phyloP scores from a whole-genome alignment of 2,113 vertebrate genomes.

The Rhinoderma darwinii region DNA sequence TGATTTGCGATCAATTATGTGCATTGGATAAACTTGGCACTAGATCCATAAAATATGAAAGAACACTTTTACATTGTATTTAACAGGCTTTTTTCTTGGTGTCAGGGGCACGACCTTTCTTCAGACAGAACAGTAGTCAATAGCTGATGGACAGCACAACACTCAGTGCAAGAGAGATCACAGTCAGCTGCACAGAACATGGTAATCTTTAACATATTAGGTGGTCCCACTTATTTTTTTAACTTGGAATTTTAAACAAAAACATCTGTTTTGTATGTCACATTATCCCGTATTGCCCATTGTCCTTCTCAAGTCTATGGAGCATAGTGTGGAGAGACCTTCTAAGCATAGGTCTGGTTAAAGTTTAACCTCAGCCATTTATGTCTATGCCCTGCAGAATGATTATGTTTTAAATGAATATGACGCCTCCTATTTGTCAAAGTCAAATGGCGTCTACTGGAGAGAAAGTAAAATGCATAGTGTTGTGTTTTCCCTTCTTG shows the following conservation, averaged over 20 bases:
- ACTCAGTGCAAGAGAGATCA: slow-evolving; percentile 31
- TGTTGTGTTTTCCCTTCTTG: neutral
- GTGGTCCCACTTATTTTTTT: slow-evolving; percentile 4
- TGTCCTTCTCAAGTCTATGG: neutral
- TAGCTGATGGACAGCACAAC: slow-evolving; percentile 42
- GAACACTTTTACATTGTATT: neutral
- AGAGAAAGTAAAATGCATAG: neutral
- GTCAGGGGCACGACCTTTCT: slow-evolving; percentile 52
- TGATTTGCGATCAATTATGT: neutral
- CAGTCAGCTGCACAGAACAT: neutral
- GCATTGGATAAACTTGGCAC: too few relatives aligned
- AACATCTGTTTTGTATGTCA: slow-evolving; percentile 15
- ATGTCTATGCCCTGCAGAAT: neutral
- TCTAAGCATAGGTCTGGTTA: neutral
- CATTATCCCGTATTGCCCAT: neutral
- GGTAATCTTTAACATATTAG: neutral
- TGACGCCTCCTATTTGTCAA: slow-evolving; percentile 7
- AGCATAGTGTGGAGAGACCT: neutral
- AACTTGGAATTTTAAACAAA: neutral
- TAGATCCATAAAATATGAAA: neutral
- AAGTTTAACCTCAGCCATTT: slow-evolving; percentile 8
- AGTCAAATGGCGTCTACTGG: neutral
- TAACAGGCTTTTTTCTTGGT: neutral
- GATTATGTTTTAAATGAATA: slow-evolving; percentile 28
- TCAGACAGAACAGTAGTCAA: slow-evolving; percentile 24